Base-by-base conservation (phyloP, 2,797 vertebrate species). In the Helostoma temminkii region DNA sequence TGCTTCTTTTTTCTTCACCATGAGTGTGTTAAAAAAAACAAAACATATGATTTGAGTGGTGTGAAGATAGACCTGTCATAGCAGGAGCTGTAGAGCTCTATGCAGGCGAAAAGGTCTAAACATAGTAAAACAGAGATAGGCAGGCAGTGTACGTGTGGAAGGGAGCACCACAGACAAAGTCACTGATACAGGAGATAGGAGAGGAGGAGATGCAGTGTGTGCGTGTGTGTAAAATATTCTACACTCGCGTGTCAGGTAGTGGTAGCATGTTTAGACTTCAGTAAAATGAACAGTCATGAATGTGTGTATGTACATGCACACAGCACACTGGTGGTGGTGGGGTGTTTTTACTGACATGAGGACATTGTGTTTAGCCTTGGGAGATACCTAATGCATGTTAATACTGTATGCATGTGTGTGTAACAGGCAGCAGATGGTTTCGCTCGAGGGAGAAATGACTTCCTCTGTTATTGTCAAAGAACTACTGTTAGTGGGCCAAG, bases 381-480 rank as follows among this genome's bases (percentile, higher is more conserved):
- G 72, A 46, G 42, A 71, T 66, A 41, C 41, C 63, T 82, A 76
- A 77, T 80, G 66, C 58, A 56, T 64, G 52, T 67, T 24, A 26
- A 42, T 47, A 66, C n/a, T n/a, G n/a, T 67, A 69, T 60, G 58
- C 39, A 64, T 52, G 45, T 66, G 54, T 76, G 79, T 57, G 47
- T 82, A 88, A 87, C 68, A 71, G 81, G 68, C 81, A 67, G 78
- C 87, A 92, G 86, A 88, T 90, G 90, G 85, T 80, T 86, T 41
- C 53, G 64, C 82, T 86, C 12, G 10, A 52, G 71, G 81, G 61
- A 84, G 76, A 74, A 88, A 82, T 80, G 50, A 87, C 88, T 92
- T 91, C 88, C 87, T 91, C 63, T 89, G 86, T 87, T 87, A 86
- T 84, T 83, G 75, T 81, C 77, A 78, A 74, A 81, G 82, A 88